phyloP scores from a whole-genome alignment of 2,888 invertebrate species.

The Steinernema carpocapsae region DNA sequence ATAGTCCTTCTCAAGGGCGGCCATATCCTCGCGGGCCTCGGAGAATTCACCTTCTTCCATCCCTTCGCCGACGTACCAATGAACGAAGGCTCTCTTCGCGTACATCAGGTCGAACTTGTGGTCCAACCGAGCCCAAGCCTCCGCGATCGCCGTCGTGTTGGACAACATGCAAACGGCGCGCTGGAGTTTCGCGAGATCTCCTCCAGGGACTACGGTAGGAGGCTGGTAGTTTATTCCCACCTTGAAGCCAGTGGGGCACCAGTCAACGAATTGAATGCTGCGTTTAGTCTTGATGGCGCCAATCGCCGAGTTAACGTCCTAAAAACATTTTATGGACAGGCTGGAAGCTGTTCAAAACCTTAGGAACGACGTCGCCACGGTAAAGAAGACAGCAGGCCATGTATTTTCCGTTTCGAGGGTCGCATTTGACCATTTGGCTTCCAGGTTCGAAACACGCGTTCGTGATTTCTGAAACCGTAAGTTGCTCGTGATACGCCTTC shows the following conservation, averaged over 20 bases:
- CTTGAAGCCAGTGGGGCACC: constrained; percentile 46
- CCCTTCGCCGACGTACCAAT: constrained; percentile 54
- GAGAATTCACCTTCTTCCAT: constrained; percentile 63
- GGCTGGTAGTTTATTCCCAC: constrained; percentile 48
- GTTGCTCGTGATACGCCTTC: constrained; percentile 67
- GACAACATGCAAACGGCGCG: constrained; percentile 75
- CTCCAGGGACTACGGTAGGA: constrained; percentile 85
- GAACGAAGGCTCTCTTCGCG: constrained; percentile 55
- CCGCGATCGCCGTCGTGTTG: constrained; percentile 72
- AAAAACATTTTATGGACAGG: not conserved
- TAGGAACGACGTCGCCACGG: constrained; percentile 78
- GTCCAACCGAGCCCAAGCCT: constrained; percentile 79
- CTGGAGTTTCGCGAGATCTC: constrained; percentile 76
- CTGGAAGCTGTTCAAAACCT: not conserved
- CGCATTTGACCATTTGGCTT: constrained; percentile 87
- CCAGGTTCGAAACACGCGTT: constrained; percentile 81
- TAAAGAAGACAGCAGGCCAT: constrained; percentile 66
- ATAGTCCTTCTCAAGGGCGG: constrained; percentile 53
- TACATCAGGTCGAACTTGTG: constrained; percentile 74
- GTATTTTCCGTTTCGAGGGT: constrained; percentile 70
- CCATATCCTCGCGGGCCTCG: constrained; percentile 58
- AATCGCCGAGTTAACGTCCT: constrained; percentile 37
- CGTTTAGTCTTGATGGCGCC: constrained; percentile 37
- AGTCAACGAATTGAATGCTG: constrained; percentile 36
- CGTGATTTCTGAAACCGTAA: constrained; percentile 86